A percentile compares a stretch with the other conserved stretches of the same genome.
Conservation (phyloP, 1,140 invertebrate genomes). For the Neotoxoptera formosana region DNA sequence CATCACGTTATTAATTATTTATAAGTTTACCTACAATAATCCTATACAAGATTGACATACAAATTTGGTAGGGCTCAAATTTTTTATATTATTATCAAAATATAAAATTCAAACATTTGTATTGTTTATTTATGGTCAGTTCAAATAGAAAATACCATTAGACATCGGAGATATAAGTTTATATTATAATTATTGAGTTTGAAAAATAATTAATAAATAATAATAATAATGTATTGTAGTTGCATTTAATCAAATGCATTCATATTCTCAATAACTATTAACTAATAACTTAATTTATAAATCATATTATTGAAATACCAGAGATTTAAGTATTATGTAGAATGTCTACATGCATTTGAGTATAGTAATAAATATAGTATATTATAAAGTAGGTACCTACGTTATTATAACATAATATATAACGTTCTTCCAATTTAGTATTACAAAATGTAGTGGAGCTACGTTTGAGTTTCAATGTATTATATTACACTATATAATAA, state of each 20-base stretch:
- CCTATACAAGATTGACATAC: background rate
- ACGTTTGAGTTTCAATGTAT: background rate
- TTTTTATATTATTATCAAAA: too few relatives aligned
- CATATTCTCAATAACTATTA: background rate
- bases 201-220: background rate
- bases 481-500: background rate
- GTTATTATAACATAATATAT: background rate
- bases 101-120: background rate
- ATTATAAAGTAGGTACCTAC: background rate
- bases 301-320: background rate
- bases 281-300: background rate
- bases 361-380: background rate
- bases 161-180: too few relatives aligned
- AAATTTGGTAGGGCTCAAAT: background rate
- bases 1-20: constrained; percentile 9
- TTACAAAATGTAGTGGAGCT: background rate
- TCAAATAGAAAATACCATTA: too few relatives aligned
- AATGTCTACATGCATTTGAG: background rate
- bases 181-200: background rate
- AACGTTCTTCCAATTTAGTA: background rate
- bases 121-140: too few relatives aligned
- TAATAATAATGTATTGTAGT: background rate
- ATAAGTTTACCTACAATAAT: background rate
- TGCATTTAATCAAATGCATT: background rate
- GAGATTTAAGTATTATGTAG: background rate